phyloP scores from a whole-genome alignment of 2,888 invertebrate genomes.

The Tricholauxania praeusta region DNA sequence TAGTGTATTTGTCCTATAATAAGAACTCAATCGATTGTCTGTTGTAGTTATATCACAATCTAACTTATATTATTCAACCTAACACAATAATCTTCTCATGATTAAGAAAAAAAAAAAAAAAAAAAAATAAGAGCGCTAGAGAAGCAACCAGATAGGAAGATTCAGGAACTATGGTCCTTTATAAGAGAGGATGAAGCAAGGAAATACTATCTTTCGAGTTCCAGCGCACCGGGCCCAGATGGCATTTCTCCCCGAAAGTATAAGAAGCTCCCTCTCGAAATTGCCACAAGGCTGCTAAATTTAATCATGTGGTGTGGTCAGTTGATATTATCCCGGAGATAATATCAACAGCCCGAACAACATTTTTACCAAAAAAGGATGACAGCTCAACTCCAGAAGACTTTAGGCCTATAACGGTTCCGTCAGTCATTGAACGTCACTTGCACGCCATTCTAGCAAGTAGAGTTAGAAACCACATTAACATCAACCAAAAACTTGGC shows the following conservation, averaged over 20 bases:
- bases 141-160: too few relatives aligned
- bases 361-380: conserved; percentile 11
- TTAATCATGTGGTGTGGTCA: conserved; percentile 15
- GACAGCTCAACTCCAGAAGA: conserved; percentile 10
- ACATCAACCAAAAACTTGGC: too few relatives aligned
- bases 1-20: too few relatives aligned
- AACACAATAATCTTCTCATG: too few relatives aligned
- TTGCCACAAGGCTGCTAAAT: not conserved
- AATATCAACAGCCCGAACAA: not conserved
- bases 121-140: not conserved
- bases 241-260: not conserved
- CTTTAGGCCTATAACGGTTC: conserved; percentile 17
- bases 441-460: not conserved
- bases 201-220: too few relatives aligned
- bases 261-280: not conserved
- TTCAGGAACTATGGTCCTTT: too few relatives aligned
- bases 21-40: too few relatives aligned
- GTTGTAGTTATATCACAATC: too few relatives aligned
- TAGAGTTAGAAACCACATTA: not conserved
- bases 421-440: conserved; percentile 11
- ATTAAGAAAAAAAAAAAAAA: too few relatives aligned
- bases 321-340: not conserved
- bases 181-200: too few relatives aligned
- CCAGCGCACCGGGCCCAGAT: conserved; percentile 10
- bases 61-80: too few relatives aligned